A percentile compares a stretch with the other conserved stretches of the same genome.
phyloP scores from a whole-genome alignment of 2,797 vertebrate species.

The Anas bernieri region DNA sequence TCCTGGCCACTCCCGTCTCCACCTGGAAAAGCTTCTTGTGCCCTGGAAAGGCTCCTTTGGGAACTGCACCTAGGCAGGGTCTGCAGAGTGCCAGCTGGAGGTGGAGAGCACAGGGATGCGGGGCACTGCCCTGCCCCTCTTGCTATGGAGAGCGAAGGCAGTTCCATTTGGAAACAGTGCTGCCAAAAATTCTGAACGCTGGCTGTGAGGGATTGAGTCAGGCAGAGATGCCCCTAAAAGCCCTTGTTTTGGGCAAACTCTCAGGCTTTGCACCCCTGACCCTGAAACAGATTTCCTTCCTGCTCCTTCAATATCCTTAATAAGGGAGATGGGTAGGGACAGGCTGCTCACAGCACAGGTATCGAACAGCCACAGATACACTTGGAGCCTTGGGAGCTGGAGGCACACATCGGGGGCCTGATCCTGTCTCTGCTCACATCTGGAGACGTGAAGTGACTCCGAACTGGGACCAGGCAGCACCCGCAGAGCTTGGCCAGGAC shows the following conservation, averaged over 20 bases:
- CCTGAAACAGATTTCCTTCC: background rate
- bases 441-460: fast-evolving
- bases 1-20: background rate
- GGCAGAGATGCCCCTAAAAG: background rate
- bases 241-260: background rate
- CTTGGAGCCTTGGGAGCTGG: background rate
- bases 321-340: background rate
- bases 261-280: background rate
- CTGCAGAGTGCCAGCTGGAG: background rate
- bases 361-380: background rate
- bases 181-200: fast-evolving
- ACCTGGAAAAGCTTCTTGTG: background rate
- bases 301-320: background rate
- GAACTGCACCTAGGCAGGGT: background rate
- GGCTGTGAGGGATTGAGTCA: fast-evolving
- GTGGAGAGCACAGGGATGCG: fast-evolving
- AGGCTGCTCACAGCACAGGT: fast-evolving
- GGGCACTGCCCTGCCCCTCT: background rate
- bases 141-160: background rate
- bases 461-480: background rate
- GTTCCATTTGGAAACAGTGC: background rate
- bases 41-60: background rate
- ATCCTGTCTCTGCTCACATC: background rate
- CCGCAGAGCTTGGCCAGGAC: background rate
- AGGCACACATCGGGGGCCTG: fast-evolving